Percentiles rank a stretch among this genome's conserved stretches.
Evolutionary conservation across 2,797 vertebrate genomes (phyloP).

Genomic region (Babyrousa celebensis): DNA sequence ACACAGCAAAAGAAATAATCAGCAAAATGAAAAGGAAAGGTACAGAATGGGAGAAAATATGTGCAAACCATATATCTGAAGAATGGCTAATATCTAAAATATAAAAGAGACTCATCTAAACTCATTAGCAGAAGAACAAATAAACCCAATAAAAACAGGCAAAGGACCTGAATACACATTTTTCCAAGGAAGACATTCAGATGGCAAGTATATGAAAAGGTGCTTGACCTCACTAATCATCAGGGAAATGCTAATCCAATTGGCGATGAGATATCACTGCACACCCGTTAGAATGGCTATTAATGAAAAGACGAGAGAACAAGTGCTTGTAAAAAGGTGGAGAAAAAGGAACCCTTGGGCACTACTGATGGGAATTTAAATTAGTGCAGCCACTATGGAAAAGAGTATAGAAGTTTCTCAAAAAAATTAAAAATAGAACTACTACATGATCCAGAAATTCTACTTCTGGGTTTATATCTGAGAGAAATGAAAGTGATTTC

Average conservation of each 20-base stretch:
- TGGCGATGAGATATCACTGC: background rate
- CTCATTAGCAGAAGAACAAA: background rate
- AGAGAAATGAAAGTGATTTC: background rate
- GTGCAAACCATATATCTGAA: background rate
- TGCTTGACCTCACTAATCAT: background rate
- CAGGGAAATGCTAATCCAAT: background rate
- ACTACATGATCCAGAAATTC: background rate
- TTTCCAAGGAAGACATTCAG: background rate
- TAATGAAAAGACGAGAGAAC: background rate
- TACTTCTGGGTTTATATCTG: background rate
- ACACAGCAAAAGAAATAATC: background rate
- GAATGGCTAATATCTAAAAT: background rate
- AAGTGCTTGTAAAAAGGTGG: background rate
- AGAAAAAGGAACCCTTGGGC: background rate
- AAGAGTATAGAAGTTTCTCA: background rate
- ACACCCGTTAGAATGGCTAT: background rate
- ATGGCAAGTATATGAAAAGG: background rate
- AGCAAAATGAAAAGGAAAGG: background rate
- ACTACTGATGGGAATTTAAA: background rate
- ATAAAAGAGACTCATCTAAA: slow-evolving; percentile 10
- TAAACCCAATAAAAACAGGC: background rate
- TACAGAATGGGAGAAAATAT: background rate
- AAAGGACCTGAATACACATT: background rate
- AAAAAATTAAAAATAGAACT: background rate
- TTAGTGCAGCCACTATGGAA: background rate